A percentile compares a stretch with the other conserved stretches of the same genome.
phyloP scores from a whole-genome alignment of 2,797 vertebrate genomes.

The Molothrus ater region DNA sequence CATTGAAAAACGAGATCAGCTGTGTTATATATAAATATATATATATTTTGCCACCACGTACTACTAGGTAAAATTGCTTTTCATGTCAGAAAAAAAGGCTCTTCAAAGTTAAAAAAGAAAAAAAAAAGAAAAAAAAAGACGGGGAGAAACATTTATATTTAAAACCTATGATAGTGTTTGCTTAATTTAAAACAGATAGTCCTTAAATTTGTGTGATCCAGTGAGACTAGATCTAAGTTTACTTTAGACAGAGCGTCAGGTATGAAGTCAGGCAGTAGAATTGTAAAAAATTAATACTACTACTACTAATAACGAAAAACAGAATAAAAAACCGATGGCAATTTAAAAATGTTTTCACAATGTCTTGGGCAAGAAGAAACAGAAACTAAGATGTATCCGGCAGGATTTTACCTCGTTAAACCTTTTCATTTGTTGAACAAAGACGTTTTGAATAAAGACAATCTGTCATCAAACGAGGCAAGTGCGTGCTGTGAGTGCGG shows the following conservation, averaged over 20 bases:
- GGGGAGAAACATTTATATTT: conserved; percentile 73
- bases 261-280: conserved; percentile 87
- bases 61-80: conserved; percentile 73
- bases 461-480: conserved; percentile 89
- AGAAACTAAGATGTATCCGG: conserved; percentile 83
- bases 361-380: conserved; percentile 81
- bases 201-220: conserved; percentile 86
- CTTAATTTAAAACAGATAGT: conserved; percentile 75
- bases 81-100: conserved; percentile 56
- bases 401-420: conserved; percentile 90
- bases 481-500: conserved; percentile 68
- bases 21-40: conserved; percentile 73
- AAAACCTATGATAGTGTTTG: conserved; percentile 77
- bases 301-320: conserved; percentile 67
- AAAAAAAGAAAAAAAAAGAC: neutral
- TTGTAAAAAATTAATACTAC: conserved; percentile 77
- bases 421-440: conserved; percentile 93
- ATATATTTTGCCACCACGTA: conserved; percentile 77
- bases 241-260: conserved; percentile 87
- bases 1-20: conserved; percentile 76
- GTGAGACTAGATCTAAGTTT: conserved; percentile 87
- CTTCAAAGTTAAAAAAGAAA: conserved; percentile 61
- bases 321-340: conserved; percentile 79
- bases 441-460: conserved; percentile 99
- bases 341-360: conserved; percentile 84